Conservation (phyloP, 2,888 invertebrate species). For the Hirtodrosophila alboralis region DNA sequence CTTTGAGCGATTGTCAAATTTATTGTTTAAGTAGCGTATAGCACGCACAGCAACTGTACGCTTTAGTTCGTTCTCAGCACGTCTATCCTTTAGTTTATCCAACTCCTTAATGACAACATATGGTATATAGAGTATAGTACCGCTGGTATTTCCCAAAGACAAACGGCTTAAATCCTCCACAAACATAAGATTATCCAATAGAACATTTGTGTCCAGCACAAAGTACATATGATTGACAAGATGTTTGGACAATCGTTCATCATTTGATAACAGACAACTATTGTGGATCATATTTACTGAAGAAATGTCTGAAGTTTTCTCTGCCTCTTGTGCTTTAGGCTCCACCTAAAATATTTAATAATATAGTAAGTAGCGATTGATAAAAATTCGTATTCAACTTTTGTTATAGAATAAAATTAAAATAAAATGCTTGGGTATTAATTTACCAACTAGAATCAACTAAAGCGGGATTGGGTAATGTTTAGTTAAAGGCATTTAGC, state of each 20-base stretch:
- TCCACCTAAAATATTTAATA: too few relatives aligned
- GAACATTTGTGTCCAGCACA: slow-evolving; percentile 85
- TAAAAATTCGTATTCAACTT: too few relatives aligned
- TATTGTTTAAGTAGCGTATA: slow-evolving; percentile 36
- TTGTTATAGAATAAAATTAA: too few relatives aligned
- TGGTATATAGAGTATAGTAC: slow-evolving; percentile 84
- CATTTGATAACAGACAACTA: slow-evolving; percentile 1
- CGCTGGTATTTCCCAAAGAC: slow-evolving; percentile 67
- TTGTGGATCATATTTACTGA: too few relatives aligned
- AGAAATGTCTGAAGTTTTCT: not conserved
- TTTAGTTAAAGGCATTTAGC: too few relatives aligned
- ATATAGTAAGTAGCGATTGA: not conserved
- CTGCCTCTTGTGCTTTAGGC: too few relatives aligned
- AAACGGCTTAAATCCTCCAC: slow-evolving; percentile 79
- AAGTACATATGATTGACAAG: slow-evolving; percentile 77
- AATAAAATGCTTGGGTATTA: too few relatives aligned
- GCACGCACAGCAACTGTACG: slow-evolving; percentile 25
- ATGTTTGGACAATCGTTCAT: slow-evolving; percentile 34
- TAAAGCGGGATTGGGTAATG: too few relatives aligned
- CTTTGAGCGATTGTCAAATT: slow-evolving; percentile 26
- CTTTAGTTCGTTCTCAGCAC: slow-evolving; percentile 46
- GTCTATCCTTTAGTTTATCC: slow-evolving; percentile 78
- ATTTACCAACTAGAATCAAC: too few relatives aligned
- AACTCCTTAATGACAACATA: slow-evolving; percentile 85
- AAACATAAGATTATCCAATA: slow-evolving; percentile 82